Evolutionary conservation across 2,797 vertebrate genomes (phyloP).

Genomic region (Tapirus indicus): DNA sequence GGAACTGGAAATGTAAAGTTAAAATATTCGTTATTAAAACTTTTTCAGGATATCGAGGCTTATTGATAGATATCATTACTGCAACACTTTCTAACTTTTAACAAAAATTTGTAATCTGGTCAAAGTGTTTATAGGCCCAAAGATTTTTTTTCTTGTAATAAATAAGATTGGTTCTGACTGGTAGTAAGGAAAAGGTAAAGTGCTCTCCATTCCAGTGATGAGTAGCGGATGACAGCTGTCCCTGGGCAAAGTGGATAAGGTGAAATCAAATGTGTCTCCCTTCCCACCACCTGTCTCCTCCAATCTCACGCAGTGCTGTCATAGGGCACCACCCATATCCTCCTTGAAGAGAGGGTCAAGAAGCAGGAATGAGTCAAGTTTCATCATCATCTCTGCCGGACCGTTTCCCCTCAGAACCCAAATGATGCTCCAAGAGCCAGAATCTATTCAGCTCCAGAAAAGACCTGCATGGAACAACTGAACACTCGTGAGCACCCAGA

Average conservation of each 20-base stretch:
- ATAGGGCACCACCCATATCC: rapidly evolving
- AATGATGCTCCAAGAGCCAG: neutral
- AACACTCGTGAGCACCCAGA: neutral
- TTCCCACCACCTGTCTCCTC: neutral
- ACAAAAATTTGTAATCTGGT: neutral
- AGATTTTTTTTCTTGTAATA: neutral
- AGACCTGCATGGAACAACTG: neutral
- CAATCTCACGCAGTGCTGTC: neutral
- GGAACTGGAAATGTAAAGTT: neutral
- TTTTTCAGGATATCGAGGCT: neutral
- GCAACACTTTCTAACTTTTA: neutral
- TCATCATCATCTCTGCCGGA: neutral
- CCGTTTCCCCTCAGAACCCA: neutral
- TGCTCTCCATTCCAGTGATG: neutral
- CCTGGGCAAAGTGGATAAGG: neutral
- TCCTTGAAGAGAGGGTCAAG: neutral
- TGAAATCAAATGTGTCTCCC: neutral
- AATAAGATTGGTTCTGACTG: neutral
- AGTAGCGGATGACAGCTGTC: neutral
- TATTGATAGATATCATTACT: neutral
- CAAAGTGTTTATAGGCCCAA: neutral
- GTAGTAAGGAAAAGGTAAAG: neutral
- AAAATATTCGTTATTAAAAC: neutral
- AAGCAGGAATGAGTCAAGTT: neutral
- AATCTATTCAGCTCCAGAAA: too few species aligned